Evolutionary conservation across 2,113 vertebrate genomes (phyloP), one percentile per base, ranked within the genome.

Genomic region (Opisthocomus hoazin): DNA sequence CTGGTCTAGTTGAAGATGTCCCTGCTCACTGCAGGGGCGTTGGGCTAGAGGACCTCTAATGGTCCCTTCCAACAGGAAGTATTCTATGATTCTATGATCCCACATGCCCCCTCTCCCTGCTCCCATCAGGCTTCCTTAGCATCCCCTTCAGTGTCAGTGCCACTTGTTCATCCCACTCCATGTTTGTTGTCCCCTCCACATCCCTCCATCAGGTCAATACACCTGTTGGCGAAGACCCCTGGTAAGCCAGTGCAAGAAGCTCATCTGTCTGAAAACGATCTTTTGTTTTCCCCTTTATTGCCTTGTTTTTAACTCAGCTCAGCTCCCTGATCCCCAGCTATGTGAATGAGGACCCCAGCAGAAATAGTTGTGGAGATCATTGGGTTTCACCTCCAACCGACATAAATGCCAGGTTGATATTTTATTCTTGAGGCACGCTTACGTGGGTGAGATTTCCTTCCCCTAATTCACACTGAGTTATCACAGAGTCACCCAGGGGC

Each of bases 321-420:
- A 48, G 4, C 12, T 32, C 34, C 6, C 34, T 20, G 13, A 43
- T 76, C 24, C 27, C 29, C 43, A 15, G 0, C 58, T 8, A 19
- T 4, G 1, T 7, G 14, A 0, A 0, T 20, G 14, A 18, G 9
- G 11, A 24, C 34, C 10, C 34, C 30, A 37, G 8, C 13, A 87
- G 43, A 90, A 66, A 26, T 15, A 14, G 12, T 36, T 9, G 37
- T 22, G 53, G 20, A 39, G 27, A 9, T 54, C 1, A 0, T 0
- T 0, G 29, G 6, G 9, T n/a, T 54, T 78, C 32, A 19, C 37
- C 41, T 84, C 50, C 34, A 16, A 1, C 0, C 2, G 3, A 11
- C 26, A 16, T 45, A 51, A 83, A 68, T 26, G 30, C 39, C 58
- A 29, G 37, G 53, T 27, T 77, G 39, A n/a, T 50, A 2, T 11